Evolutionary conservation across 2,113 vertebrate genomes (phyloP), one percentile per base, ranked within the genome.

Genomic region (Plotosus lineatus): DNA sequence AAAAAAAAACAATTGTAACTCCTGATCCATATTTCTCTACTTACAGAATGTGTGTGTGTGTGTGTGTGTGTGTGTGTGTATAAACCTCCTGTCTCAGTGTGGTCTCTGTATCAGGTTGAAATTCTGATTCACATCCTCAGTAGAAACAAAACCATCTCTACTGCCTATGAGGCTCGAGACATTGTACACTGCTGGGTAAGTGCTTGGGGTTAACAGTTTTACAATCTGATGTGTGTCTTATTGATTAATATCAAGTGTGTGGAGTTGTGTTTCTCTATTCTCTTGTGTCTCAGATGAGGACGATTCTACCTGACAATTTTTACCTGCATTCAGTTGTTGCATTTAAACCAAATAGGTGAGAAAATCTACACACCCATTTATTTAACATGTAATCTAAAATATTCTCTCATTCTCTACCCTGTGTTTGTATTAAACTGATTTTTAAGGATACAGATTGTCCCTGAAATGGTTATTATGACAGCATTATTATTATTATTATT

Each of bases 141-240:
- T 19, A 2, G 3, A 0, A 84, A 89, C 4, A 79, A 77, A n/a
- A 82, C 87, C 48, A 68, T 58, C 75, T 89, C 80, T 0, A 85
- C 89, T 38, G 8, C 11, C 26, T 77, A 85, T 78, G 84, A 23
- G 1, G 91, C 88, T 80, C 84, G 58, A 86, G 85, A 90, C 4
- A 55, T 91, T 5, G 87, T 88, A 48, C 83, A 84, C 33, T 33
- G 21, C 8, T 94, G 92, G 93, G 93, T 93, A 85, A 90, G 68
- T 23, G 2, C 36, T 56, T 1, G 2, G 9, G 19, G 5, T 31
- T 23, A 3, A 7, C 40, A 33, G 36, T 4, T 40, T 65, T 11
- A 38, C 61, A n/a, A n/a, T 3, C 61, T 36, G 15, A n/a, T 31
- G 56, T 60, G 56, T 60, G 60, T 19, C 28, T 36, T 11, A 10